Evolutionary conservation across 2,888 invertebrate genomes (phyloP), one percentile per base, ranked within the genome.

Genomic region (Drosophila koepferae): DNA sequence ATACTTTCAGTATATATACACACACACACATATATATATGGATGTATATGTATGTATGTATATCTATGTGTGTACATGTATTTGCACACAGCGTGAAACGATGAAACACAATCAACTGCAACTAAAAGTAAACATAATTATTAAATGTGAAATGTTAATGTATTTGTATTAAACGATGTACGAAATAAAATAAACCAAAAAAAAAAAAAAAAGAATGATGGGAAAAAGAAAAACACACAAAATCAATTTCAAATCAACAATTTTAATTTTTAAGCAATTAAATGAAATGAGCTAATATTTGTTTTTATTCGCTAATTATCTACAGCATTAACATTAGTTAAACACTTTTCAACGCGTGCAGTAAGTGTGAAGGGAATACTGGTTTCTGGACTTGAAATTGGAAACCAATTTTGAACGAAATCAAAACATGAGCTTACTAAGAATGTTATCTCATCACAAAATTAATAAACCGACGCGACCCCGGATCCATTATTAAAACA

Each of bases 81-180:
- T 69, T 77, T 82, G 80, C 86, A 77, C 88, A 73, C 74, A 72
- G 54, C 69, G 49, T 72, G 23, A 66, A 73, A 63, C 36, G 60
- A 77, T 41, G 60, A 77, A 72, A 72, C 80, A 81, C 86, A 87
- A 87, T 89, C 90, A 87, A 86, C 68, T 79, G 71, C 77, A 87
- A 81, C 72, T 74, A 70, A 80, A 66, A 79, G 72, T 85, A 86
- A 89, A 89, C 81, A 79, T 83, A 82, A 80, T 78, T 78, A 89
- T 75, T 89, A 82, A 82, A 89, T 87, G 90, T 89, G 77, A 87
- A 82, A 81, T 87, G 86, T 87, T 89, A 82, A 87, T 82, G 86
- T 89, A 88, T 86, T 89, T 82, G 90, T 87, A 86, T 86, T 89
- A 72, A 82, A 82, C 61, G 71, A 82, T 85, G 81, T 82, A 89